A percentile compares a stretch with the other conserved stretches of the same genome.
phyloP scores from a whole-genome alignment of 1,140 invertebrate species.

The Camponotus pennsylvanicus region DNA sequence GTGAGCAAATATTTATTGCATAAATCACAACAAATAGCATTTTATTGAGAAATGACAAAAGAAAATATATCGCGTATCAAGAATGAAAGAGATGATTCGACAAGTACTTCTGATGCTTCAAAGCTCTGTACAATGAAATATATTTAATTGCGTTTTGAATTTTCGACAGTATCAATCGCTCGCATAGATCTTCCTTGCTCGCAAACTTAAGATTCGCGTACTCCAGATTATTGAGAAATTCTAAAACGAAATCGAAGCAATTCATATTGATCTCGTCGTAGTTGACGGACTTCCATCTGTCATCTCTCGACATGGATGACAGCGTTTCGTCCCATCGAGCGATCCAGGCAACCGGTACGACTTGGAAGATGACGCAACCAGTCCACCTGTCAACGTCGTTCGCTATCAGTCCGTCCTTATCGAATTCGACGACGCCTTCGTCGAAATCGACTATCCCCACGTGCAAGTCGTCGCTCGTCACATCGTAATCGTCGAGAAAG shows the following conservation, averaged over 20 bases:
- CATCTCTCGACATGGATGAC: slow-evolving; percentile 60
- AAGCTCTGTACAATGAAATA: slow-evolving; percentile 75
- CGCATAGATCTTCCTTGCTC: slow-evolving; percentile 81
- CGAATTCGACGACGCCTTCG: slow-evolving; percentile 80
- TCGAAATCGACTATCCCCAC: slow-evolving; percentile 81
- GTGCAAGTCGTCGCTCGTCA: slow-evolving; percentile 77
- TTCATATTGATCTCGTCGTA: slow-evolving; percentile 79
- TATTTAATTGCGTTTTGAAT: slow-evolving; percentile 81
- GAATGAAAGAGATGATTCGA: slow-evolving; percentile 6
- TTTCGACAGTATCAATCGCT: slow-evolving; percentile 81
- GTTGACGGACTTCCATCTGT: slow-evolving; percentile 78
- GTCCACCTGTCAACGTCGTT: slow-evolving; percentile 79
- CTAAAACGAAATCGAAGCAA: slow-evolving; percentile 82
- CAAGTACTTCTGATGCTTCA: slow-evolving; percentile 73
- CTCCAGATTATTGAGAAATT: slow-evolving; percentile 80
- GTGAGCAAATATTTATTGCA: slow-evolving; percentile 22
- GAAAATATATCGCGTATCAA: background rate
- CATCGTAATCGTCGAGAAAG: slow-evolving; percentile 81
- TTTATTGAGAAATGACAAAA: slow-evolving; percentile 14
- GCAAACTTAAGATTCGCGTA: slow-evolving; percentile 76
- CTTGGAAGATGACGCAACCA: slow-evolving; percentile 76
- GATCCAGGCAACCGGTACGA: slow-evolving; percentile 81
- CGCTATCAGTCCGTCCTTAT: slow-evolving; percentile 78
- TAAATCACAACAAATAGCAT: slow-evolving; percentile 22
- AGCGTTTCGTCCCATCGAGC: slow-evolving; percentile 81